Percentiles rank a stretch among this genome's conserved stretches.
These are phyloP conservation scores for Tupaia tana DNA, from an alignment of 2,113 vertebrate genomes.

Conservation along the genomic window DNA sequence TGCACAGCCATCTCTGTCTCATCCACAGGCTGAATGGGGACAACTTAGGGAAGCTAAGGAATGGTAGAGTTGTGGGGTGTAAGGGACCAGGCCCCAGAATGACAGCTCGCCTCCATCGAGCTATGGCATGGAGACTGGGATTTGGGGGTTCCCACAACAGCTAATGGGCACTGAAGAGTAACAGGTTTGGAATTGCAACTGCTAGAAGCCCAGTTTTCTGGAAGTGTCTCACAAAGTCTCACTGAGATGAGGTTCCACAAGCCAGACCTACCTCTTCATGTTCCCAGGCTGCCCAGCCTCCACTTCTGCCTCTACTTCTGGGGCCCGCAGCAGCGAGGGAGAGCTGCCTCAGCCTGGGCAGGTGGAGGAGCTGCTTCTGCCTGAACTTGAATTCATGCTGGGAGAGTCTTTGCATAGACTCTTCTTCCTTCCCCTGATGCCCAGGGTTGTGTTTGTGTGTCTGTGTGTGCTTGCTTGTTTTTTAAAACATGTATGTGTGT, in stretches of 20 bases:
- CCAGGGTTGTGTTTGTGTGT: neutral
- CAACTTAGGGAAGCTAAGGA: neutral
- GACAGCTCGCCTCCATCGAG: too few species aligned
- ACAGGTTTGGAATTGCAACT: neutral
- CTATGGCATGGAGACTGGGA: neutral
- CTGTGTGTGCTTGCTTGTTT: neutral
- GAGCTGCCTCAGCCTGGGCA: neutral
- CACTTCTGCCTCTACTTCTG: rapidly evolving
- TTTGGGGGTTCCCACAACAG: neutral
- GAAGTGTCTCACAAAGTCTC: neutral
- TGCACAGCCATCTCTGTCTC: neutral
- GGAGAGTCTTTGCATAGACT: neutral
- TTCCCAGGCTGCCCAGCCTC: neutral
- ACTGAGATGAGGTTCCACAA: neutral
- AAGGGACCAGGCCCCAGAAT: neutral
- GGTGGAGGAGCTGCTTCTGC: too few species aligned
- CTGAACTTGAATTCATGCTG: neutral
- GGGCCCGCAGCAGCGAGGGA: rapidly evolving
- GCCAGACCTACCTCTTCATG: neutral
- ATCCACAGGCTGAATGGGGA: neutral
- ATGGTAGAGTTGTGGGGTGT: too few species aligned
- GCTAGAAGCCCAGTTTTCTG: neutral
- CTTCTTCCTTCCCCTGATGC: neutral
- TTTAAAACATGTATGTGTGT: neutral
- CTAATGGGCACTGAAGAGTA: neutral